phyloP scores from a whole-genome alignment of 2,888 invertebrate species.

The Sialis fuliginosa region DNA sequence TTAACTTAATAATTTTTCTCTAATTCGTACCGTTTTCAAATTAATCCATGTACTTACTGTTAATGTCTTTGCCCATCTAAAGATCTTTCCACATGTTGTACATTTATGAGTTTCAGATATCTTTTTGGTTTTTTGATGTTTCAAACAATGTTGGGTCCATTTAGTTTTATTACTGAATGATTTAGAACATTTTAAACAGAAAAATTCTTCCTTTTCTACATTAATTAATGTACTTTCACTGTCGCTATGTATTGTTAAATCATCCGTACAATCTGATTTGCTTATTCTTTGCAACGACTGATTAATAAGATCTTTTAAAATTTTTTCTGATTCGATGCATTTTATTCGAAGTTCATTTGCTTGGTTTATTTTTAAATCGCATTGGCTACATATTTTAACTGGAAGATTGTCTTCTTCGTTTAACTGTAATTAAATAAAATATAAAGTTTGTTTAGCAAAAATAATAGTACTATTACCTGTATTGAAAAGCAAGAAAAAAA shows the following conservation, averaged over 20 bases:
- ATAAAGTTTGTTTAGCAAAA: not conserved
- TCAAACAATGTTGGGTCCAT: too few species aligned
- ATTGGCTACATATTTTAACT: constrained; percentile 27
- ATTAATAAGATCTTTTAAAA: constrained; percentile 21
- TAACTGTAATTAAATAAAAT: constrained; percentile 4
- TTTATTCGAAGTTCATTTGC: constrained; percentile 30
- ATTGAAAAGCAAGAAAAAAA: constrained; percentile 28
- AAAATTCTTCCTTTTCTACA: too few species aligned
- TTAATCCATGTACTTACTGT: too few species aligned
- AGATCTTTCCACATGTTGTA: too few species aligned
- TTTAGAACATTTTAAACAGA: too few species aligned
- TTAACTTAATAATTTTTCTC: too few species aligned
- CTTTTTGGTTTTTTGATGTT: too few species aligned
- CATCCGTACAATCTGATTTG: constrained; percentile 4
- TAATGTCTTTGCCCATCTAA: too few species aligned
- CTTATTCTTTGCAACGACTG: constrained; percentile 2
- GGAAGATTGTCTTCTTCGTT: constrained; percentile 29
- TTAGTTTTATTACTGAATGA: too few species aligned
- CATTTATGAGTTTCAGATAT: too few species aligned
- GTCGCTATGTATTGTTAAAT: not conserved
- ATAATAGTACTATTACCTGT: constrained; percentile 20
- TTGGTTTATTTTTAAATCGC: constrained; percentile 24
- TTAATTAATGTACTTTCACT: not conserved
- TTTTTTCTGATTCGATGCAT: constrained; percentile 27
- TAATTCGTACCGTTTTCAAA: too few species aligned